Evolutionary conservation across 2,113 vertebrate genomes (phyloP), one percentile per base, ranked within the genome.

Genomic region (Oceanites oceanicus): DNA sequence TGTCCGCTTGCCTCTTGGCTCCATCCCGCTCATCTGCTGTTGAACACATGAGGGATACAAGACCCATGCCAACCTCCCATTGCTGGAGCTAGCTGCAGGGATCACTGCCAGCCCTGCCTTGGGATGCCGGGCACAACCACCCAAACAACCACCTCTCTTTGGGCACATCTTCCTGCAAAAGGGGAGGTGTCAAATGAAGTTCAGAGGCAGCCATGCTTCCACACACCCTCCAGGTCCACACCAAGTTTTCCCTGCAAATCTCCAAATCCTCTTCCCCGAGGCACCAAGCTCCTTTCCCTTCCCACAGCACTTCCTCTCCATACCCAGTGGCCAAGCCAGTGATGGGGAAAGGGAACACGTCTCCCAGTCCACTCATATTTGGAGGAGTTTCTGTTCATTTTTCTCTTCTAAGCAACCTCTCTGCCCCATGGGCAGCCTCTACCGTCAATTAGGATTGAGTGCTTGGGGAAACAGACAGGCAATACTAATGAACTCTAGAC

Each of bases 41-140:
- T 62, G 42, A 53, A 50, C 65, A n/a, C 21, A 15, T 0, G 1
- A 59, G 47, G 56, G 42, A 34, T 13, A 34, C 0, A 1, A 86
- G 76, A 83, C 21, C 15, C 52, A 23, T 0, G 1, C 10, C 65
- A 80, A 15, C 2, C 34, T 59, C 30, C 23, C 40, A 34, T 50
- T 1, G 1, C 56, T 74, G 49, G 23, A 65, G 23, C 25, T 59
- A 66, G 42, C n/a, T 71, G 55, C 73, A 74, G 18, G 62, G 50
- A 53, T 32, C 38, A 15, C 62, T 13, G 16, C 27, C 73, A 12
- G 20, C 32, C 40, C 61, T 90, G 56, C n/a, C 30, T 30, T 11
- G 7, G 13, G 21, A 10, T 14, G 18, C 2, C 3, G 12, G 38
- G 56, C 21, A 59, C 29, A 42, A 6, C 32, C 23, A 67, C 38